Evolutionary conservation across 2,888 invertebrate species (phyloP), one percentile per base, ranked within the genome.

Genomic region (Eristalis arbustorum): DNA sequence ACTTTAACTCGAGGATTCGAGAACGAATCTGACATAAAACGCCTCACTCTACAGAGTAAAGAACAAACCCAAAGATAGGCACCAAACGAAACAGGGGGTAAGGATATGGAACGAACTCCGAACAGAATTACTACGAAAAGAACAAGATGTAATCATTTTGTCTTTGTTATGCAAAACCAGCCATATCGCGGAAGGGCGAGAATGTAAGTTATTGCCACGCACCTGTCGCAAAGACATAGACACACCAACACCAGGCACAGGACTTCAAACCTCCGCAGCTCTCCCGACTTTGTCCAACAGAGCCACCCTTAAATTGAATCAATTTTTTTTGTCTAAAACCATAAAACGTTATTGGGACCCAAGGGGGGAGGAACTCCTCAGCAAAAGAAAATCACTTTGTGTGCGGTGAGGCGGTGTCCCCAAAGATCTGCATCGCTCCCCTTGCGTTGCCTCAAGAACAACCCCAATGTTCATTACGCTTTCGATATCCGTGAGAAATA

Each of bases 61-160:
- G 23, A 25, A 68, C 69, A 82, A 64, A 78, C 40, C 82, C 56
- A 62, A 31, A 81, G 18, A 49, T 49, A 49, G 49, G 49, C 49
- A 49, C 71, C 57, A 76, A 68, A 69, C 74, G 71, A 64, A 72
- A 69, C 49, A 57, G 42, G 37, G 37, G n/a, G 22, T 8, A 11
- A 23, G 56, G 34, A 22, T 18, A 56, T 18, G 63, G 34, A n/a
- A 11, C 23, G 56, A 62, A 22, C 23, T 6, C 23, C 18, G 66
- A 62, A 66, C 68, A 62, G 59, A 81, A 84, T 73, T 85, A 68
- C 76, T 67, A 25, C 28, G 22, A 76, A 67, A 82, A 71, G 75
- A 87, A 87, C 87, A 87, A 87, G 87, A 83, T 87, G 83, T 83
- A 87, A 87, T 87, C 87, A 87, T 83, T 87, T 87, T 75, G 67